Evolutionary conservation across 1,140 invertebrate genomes (phyloP), one percentile per base, ranked within the genome.

Genomic region (Metopolophium dirhodum): DNA sequence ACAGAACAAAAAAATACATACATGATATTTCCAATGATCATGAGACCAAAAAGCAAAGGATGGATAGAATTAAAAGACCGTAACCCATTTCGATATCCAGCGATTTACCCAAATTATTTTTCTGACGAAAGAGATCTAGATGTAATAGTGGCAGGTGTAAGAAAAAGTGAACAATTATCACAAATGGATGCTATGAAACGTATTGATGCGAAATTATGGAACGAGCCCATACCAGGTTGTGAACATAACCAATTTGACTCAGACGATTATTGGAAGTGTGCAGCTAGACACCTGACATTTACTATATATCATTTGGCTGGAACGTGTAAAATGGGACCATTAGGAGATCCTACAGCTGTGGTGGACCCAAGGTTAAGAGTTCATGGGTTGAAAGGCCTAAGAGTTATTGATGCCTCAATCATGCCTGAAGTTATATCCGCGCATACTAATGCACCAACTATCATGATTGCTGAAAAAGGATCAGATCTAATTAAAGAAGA

Each of bases 261-360:
- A 1, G 96, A 97, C 94, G 96, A 95, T 26, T 98, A 98, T 94
- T 98, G 97, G 95, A 96, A 96, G 49, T 98, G 98, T 95, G 96
- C 97, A 83, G 95, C 96, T 0, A 95, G 96, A 45, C 96, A 96
- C 93, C 96, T 97, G 47, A 97, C 97, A 0, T 96, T 96, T 45
- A 97, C 96, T 1, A 97, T 98, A 87, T 98, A 97, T 94, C 98
- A 98, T 95, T 97, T 97, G 47, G 96, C 96, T 4, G 97, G 98
- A 0, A 98, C 98, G 0, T 97, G 97, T 94, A 98, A 98, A 95
- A 99, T 99, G 98, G 98, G 98, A 1, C 96, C 96, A 0, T 94
- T 94, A 30, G 95, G 94, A 7, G 97, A 98, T 95, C 95, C 96
- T 8, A 95, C 96, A 0, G 96, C 97, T 9, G 97, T 98, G 0